Conservation (phyloP, 2,113 vertebrate species). For the Gasterosteus aculeatus region DNA sequence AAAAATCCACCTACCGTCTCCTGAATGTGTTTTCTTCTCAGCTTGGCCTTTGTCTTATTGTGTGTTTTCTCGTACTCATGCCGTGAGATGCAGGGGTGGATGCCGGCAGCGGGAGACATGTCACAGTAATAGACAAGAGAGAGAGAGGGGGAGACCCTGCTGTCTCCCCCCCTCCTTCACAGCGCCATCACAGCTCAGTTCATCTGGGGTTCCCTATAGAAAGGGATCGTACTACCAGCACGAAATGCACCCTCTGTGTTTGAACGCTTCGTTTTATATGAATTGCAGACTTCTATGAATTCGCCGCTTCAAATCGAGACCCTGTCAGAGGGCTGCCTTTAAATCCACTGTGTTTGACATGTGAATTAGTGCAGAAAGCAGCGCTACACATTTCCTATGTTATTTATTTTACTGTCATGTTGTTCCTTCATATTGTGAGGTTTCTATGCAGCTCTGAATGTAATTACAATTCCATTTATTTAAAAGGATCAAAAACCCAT, state of each 20-base stretch:
- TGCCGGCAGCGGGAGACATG: slow-evolving; percentile 24
- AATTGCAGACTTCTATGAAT: slow-evolving; percentile 79
- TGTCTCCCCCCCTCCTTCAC: not conserved
- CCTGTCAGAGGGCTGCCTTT: slow-evolving; percentile 73
- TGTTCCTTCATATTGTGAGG: slow-evolving; percentile 60
- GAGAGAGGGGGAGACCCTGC: not conserved
- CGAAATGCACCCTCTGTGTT: slow-evolving; percentile 74
- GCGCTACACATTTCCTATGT: slow-evolving; percentile 69
- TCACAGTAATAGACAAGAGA: slow-evolving; percentile 26
- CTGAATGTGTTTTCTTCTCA: slow-evolving; percentile 53
- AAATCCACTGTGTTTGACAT: slow-evolving; percentile 74
- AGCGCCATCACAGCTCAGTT: slow-evolving; percentile 42
- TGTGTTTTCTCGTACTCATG: slow-evolving; percentile 19
- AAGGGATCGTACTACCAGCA: slow-evolving; percentile 71
- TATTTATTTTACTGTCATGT: slow-evolving; percentile 78
- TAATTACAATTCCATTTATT: slow-evolving; percentile 53
- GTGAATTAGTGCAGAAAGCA: slow-evolving; percentile 74
- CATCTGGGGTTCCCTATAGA: slow-evolving; percentile 64
- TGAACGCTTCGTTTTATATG: slow-evolving; percentile 81
- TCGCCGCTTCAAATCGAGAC: slow-evolving; percentile 75
- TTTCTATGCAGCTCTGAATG: slow-evolving; percentile 30
- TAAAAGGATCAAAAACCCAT: slow-evolving; percentile 17
- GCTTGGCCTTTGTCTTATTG: slow-evolving; percentile 40
- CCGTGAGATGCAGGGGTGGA: slow-evolving; percentile 30
- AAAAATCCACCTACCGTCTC: slow-evolving; percentile 22